A percentile compares a stretch with the other conserved stretches of the same genome.
Conservation (phyloP, 2,113 vertebrate genomes). For the Thunnus thynnus region DNA sequence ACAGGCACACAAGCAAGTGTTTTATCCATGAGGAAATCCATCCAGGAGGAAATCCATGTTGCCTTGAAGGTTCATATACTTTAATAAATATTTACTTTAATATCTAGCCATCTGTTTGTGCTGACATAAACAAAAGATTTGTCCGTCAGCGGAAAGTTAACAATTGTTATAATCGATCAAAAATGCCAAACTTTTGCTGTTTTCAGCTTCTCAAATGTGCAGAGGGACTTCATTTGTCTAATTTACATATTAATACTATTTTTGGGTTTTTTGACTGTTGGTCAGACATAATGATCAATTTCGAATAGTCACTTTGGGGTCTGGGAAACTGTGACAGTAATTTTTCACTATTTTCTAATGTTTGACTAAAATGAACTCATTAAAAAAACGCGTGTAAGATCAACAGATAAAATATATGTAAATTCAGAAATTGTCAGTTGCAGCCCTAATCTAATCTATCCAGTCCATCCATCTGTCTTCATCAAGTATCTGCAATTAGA, state of each 20-base stretch:
- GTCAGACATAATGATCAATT: no score
- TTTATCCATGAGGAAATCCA: not conserved
- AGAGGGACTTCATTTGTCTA: no score
- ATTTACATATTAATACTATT: not conserved
- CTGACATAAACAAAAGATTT: not conserved
- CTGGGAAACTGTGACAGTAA: no score
- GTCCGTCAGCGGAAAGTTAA: no score
- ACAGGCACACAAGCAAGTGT: not conserved
- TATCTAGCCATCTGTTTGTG: not conserved
- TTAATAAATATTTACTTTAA: not conserved
- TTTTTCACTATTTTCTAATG: not conserved
- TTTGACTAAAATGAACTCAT: not conserved
- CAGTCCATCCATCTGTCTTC: not conserved
- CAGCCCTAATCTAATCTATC: not conserved
- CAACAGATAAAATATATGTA: no score
- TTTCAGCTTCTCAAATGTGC: no score
- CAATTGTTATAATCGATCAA: no score
- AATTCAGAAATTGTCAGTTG: not conserved
- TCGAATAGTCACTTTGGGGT: no score
- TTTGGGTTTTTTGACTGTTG: not conserved
- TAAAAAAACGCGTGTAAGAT: not conserved
- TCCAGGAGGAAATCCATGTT: not conserved
- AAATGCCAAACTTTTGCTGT: no score
- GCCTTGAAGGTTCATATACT: not conserved
- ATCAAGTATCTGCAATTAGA: slow-evolving; percentile 3